A percentile compares a stretch with the other conserved stretches of the same genome.
Conservation (phyloP, 2,797 vertebrate genomes). For the Oceanodroma leucorhoa region DNA sequence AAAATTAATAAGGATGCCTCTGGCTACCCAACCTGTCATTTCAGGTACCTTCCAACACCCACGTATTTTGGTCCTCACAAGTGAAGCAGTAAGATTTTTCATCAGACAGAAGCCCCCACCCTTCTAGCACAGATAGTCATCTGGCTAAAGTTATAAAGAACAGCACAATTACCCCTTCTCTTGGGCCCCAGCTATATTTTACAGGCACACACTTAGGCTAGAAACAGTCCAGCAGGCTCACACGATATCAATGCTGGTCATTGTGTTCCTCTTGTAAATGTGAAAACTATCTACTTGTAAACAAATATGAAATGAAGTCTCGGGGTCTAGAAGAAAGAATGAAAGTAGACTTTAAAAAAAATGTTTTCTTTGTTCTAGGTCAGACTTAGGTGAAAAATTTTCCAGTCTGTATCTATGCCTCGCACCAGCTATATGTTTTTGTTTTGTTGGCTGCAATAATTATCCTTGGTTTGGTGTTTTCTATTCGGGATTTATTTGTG, state of each 20-base stretch:
- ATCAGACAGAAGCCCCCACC: neutral
- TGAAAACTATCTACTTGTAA: neutral
- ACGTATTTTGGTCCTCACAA: neutral
- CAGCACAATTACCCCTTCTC: neutral
- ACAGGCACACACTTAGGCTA: neutral
- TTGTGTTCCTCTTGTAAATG: neutral
- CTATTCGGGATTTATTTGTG: neutral
- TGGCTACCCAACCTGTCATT: neutral
- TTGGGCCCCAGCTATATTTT: constrained; percentile 10
- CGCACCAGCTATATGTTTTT: neutral
- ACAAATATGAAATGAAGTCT: neutral
- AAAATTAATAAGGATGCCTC: neutral
- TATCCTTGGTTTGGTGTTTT: neutral
- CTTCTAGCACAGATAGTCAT: neutral
- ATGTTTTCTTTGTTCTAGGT: neutral
- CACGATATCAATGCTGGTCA: neutral
- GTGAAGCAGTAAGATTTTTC: neutral
- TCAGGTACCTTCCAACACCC: neutral
- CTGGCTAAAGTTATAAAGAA: neutral
- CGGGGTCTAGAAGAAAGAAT: neutral
- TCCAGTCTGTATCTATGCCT: neutral
- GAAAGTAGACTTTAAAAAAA: neutral
- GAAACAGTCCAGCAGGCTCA: neutral
- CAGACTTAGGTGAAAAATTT: neutral
- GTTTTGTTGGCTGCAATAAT: neutral